Base-by-base conservation (phyloP, 2,797 vertebrate genomes). In the Antrozous pallidus region DNA sequence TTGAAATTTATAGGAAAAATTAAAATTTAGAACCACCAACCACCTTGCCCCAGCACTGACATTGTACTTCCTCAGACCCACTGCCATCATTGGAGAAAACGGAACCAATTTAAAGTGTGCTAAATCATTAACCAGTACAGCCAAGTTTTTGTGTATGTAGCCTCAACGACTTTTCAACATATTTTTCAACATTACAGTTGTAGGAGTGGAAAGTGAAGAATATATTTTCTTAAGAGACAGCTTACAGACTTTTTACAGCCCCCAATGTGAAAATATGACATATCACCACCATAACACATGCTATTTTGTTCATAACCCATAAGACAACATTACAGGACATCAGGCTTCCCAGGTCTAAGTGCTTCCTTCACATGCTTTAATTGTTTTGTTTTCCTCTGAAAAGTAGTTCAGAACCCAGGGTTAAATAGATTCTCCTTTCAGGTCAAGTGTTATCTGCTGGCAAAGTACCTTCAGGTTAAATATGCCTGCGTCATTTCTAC, bases 391-490 rank as follows among this genome's bases (percentile, higher is more conserved):
- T 33, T 1, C 26, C 11, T 56, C 22, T 54, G n/a, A 54, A 77
- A 77, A 54, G 14, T 26, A 77, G 12, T 77, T 77, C 33, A 36
- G 74, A 77, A 9, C 49, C 71, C 81, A 63, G 36, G 78, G 81
- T 70, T 75, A 71, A 93, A 61, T 6, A 93, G 73, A 18, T 80
- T 94, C 73, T 61, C 67, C 90, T 87, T 84, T 74, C 65, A 92
- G 67, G 31, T 69, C 90, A 92, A 61, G 28, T 47, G 67, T 70
- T 92, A 61, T 40, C 75, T 95, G 71, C 74, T 88, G 88, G 79
- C 70, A 69, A 85, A 92, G 71, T 94, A 94, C 93, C 71, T 95
- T 90, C 84, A 63, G 54, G 90, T 95, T 63, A 93, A 87, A 79
- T 73, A 85, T 45, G 45, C 18, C 65, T 58, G 3, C 36, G 31